These are phyloP conservation scores for Neelides sp. DNA, from an alignment of 1,140 invertebrate species.

Conservation along the genomic window DNA sequence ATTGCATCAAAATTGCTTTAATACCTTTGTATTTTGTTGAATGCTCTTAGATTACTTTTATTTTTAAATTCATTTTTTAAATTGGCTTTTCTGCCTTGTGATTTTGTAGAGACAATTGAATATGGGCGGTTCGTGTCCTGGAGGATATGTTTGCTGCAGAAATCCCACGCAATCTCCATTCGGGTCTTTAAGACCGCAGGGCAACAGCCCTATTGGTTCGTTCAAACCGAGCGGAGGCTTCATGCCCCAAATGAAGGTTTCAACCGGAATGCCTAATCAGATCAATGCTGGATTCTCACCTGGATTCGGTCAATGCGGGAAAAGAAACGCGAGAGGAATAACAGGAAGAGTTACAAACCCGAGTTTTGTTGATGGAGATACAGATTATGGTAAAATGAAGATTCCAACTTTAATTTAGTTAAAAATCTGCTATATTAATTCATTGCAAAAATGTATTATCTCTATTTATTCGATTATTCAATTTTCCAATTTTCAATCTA, in stretches of 20 bases:
- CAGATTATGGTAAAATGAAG: constrained; percentile 63
- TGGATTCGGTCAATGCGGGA: constrained; percentile 46
- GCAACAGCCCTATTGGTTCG: not conserved
- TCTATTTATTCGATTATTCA: too few species aligned
- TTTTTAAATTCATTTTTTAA: too few species aligned
- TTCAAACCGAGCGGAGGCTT: constrained; percentile 1
- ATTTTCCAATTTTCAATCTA: too few species aligned
- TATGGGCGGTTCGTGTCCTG: not conserved
- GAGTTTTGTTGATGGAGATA: constrained; percentile 65
- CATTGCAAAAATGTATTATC: too few species aligned
- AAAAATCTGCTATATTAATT: not conserved
- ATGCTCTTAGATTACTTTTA: too few species aligned
- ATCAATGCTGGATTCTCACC: constrained; percentile 35
- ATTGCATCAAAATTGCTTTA: too few species aligned
- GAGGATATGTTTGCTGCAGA: constrained; percentile 23
- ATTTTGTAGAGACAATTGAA: too few species aligned
- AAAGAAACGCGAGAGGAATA: constrained; percentile 69
- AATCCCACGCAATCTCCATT: constrained; percentile 1
- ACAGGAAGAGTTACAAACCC: constrained; percentile 80
- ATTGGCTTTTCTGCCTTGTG: too few species aligned
- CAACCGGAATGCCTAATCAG: not conserved
- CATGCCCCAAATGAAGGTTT: constrained; percentile 2
- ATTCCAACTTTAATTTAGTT: too few species aligned
- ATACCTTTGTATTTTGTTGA: too few species aligned
- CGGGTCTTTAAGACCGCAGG: not conserved